Conservation (phyloP, 2,113 vertebrate genomes). For the Rhea americana region DNA sequence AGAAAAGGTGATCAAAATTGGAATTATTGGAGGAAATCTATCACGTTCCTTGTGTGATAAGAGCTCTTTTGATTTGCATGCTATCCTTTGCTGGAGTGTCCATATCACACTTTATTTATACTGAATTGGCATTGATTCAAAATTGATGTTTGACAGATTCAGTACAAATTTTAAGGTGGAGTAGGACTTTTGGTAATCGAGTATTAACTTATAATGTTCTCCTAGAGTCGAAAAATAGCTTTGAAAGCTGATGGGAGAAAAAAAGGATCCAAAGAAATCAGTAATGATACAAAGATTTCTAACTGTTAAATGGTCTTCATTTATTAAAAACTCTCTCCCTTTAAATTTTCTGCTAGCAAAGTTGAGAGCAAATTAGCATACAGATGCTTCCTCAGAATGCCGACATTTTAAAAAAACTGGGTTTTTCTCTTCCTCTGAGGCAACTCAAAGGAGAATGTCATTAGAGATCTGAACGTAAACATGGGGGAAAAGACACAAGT, state of each 20-base stretch:
- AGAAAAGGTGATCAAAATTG: conserved; percentile 55
- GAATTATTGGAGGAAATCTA: conserved; percentile 49
- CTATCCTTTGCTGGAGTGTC: conserved; percentile 37
- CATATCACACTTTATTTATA: conserved; percentile 61
- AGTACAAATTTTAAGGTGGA: conserved; percentile 60
- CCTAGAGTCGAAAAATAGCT: not conserved
- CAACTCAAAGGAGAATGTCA: conserved; percentile 33
- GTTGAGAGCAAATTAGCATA: conserved; percentile 54
- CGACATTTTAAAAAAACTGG: conserved; percentile 12
- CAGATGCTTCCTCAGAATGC: conserved; percentile 58
- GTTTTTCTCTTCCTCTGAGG: conserved; percentile 43
- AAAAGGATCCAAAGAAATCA: not conserved
- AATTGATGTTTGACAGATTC: conserved; percentile 55
- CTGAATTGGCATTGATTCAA: conserved; percentile 60
- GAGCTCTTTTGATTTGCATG: conserved; percentile 50
- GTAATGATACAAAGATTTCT: not conserved
- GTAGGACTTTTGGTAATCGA: not conserved
- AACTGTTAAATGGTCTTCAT: not conserved
- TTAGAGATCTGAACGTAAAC: conserved; percentile 2
- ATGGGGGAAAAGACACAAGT: not conserved
- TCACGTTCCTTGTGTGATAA: not conserved
- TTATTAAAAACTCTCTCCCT: conserved; percentile 36
- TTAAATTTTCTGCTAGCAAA: conserved; percentile 49
- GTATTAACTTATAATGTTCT: not conserved
- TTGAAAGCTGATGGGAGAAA: not conserved